Evolutionary conservation across 2,797 vertebrate species (phyloP), one percentile per base, ranked within the genome.

Genomic region (Chaetophractus vellerosus): DNA sequence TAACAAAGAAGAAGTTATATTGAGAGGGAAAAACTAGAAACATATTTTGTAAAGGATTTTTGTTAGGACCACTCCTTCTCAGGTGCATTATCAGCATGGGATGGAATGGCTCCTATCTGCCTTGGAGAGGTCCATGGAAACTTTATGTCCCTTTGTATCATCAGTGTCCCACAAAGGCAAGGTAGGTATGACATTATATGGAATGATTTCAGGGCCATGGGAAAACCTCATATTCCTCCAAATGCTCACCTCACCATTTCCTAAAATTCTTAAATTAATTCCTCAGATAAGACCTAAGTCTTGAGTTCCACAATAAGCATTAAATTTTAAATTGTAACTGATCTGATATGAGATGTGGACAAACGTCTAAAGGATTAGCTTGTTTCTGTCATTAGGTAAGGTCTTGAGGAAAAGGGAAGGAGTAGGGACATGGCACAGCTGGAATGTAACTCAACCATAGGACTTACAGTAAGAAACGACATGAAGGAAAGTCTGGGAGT

Each of bases 321-420:
- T 72, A 23, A 9, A 31, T 26, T 90, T 92, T 66, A 86, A 31
- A 92, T 92, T 66, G 23, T 81, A 90, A 48, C 48, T 76, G 85
- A 36, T 6, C 15, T 81, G 26, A 64, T 14, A 57, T 57, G 28
- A 78, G 18, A 71, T 11, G 8, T 21, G 36, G 31, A 14, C 28
- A 26, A 72, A 59, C 8, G 26, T 31, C 14, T 6, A 57, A 69
- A 24, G 5, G 3, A n/a, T 41, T 64, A 19, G 28, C 31, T 3
- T 61, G 15, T 79, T 57, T 68, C 41, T 33, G 88, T 59, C 7
- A 45, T 61, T 2, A 28, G 15, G 6, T 45, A 26, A 91, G 18
- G n/a, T 52, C 55, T 31, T 57, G 45, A 87, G 12, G 6, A 2
- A 74, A 24, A 33, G 14, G 41, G 18, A 59, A 68, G n/a, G 1